Evolutionary conservation across 2,113 vertebrate species (phyloP).

Genomic region (Macaca mulatta): DNA sequence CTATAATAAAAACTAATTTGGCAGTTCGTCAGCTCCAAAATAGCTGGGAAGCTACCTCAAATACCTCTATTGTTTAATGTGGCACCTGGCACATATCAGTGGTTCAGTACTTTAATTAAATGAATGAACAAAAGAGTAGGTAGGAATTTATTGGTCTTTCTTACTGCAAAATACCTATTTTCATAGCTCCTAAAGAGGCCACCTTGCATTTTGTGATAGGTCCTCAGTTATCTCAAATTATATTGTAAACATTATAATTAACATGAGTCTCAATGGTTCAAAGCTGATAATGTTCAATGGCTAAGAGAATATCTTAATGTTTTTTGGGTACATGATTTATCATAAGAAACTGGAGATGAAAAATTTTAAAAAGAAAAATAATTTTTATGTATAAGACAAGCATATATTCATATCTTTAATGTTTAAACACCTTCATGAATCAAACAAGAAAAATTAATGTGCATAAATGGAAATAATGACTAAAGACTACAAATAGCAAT

Average conservation of each 20-base stretch:
- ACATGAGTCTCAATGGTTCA: not conserved
- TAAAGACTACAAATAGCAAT: not conserved
- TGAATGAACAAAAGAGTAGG: not conserved
- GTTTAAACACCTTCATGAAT: not conserved
- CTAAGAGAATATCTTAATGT: not conserved
- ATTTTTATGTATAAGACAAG: not conserved
- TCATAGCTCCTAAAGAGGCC: not conserved
- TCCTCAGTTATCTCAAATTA: not conserved
- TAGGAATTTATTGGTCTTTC: not conserved
- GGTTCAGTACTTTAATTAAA: not conserved
- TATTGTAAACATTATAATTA: not conserved
- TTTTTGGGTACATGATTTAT: not conserved
- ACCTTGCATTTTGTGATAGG: not conserved
- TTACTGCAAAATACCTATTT: not conserved
- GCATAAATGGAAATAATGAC: not conserved
- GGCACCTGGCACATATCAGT: not conserved
- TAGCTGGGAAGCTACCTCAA: not conserved
- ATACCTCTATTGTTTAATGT: not conserved
- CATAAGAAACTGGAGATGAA: not conserved
- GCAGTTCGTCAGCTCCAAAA: not conserved
- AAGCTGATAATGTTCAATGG: fast-evolving
- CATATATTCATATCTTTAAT: not conserved
- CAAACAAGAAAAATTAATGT: not conserved
- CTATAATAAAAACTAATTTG: not conserved
- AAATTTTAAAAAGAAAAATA: not conserved